Evolutionary conservation across 2,113 vertebrate species (phyloP).

Genomic region (Rhinoderma darwinii): DNA sequence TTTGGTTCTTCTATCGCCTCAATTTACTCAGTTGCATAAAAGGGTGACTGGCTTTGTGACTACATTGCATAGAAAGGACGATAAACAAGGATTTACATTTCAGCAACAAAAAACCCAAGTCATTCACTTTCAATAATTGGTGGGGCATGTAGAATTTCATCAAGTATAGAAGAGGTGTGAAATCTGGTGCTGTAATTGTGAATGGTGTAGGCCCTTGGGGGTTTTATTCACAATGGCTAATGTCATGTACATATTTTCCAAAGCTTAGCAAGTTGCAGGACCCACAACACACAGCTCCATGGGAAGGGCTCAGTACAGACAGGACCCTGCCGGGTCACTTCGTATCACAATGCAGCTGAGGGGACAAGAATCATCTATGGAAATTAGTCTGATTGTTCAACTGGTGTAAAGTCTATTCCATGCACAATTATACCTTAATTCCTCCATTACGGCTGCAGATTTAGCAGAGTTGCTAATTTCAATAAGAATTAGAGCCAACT

Average conservation of each 20-base stretch:
- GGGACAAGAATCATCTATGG: slow-evolving; percentile 14
- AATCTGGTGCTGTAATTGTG: slow-evolving; percentile 6
- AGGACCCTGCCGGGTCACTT: slow-evolving; percentile 28
- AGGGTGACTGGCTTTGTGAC: background rate
- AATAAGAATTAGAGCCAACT: background rate
- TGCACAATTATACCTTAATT: slow-evolving; percentile 37
- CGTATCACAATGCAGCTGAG: slow-evolving; percentile 18
- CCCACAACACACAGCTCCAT: slow-evolving; percentile 25
- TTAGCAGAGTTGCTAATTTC: background rate
- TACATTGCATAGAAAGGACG: background rate
- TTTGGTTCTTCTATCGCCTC: background rate
- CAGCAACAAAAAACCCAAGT: background rate
- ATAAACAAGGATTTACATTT: slow-evolving; percentile 1
- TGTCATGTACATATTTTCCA: slow-evolving; percentile 20
- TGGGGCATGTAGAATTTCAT: background rate
- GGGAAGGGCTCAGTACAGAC: background rate
- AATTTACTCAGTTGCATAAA: background rate
- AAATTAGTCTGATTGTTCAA: slow-evolving; percentile 47
- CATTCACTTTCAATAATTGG: background rate
- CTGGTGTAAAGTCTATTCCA: slow-evolving; percentile 35
- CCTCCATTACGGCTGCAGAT: slow-evolving; percentile 16
- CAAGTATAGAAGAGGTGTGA: background rate
- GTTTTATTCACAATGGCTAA: slow-evolving; percentile 4
- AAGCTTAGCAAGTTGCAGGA: background rate
- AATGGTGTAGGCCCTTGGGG: background rate